Evolutionary conservation across 2,113 vertebrate genomes (phyloP), one percentile per base, ranked within the genome.

Genomic region (Leptobrachium leishanense): DNA sequence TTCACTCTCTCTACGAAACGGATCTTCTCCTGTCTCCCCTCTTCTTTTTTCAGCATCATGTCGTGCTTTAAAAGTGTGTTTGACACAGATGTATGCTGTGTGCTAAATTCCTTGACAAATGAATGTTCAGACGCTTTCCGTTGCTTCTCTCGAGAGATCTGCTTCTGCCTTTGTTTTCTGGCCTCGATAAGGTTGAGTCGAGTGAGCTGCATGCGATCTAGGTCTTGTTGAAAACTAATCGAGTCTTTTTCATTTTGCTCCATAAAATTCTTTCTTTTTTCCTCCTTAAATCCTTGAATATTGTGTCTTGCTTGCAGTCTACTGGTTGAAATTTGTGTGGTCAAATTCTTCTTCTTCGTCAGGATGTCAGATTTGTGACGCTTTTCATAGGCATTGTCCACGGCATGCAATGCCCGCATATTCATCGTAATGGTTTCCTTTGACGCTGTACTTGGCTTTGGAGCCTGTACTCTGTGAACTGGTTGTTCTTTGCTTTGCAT

Each of bases 321-420:
- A 41, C 31, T 55, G 2, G 54, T 39, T 2, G 72, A 82, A 4
- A 13, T 72, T 44, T 62, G 42, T 0, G 43, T 42, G 39, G 84
- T 66, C 63, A 76, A 41, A n/a, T 75, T 54, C 40, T 12, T n/a
- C 43, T 81, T 86, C 50, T 70, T 41, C 59, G 53, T 20, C 4
- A 68, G 44, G 0, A 4, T 54, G 39, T 85, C 82, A 2, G 42
- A 70, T 2, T 86, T 84, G 7, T 88, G 68, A 55, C 66, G 73
- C 15, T 82, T 46, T 39, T 40, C 42, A 12, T 85, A 85, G 39
- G 80, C 84, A 79, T 79, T 85, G 43, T 93, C 90, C 76, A 91
- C 75, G 3, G 84, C 77, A 70, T 20, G 43, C 68, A 90, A 62
- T 74, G 59, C 8, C 13, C 13, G 55, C 46, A 50, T 50, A 5